phyloP scores from a whole-genome alignment of 1,140 invertebrate species.

The Aphelenchoides besseyi region DNA sequence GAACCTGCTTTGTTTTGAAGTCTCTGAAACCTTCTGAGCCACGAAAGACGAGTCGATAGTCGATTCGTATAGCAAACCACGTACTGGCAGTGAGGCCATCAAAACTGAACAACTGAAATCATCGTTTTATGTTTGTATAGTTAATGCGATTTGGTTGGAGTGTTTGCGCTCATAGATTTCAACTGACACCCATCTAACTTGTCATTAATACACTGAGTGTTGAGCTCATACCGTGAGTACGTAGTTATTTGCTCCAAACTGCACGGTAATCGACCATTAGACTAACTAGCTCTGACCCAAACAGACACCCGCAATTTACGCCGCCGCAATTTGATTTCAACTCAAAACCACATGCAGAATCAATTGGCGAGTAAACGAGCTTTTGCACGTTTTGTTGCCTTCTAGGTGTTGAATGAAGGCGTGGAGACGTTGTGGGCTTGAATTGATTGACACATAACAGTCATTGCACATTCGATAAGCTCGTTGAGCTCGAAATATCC shows the following conservation, averaged over 20 bases:
- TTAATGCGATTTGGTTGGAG: not conserved
- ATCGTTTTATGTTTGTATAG: not conserved
- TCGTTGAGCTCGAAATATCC: too few relatives aligned
- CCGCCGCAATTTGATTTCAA: too few relatives aligned
- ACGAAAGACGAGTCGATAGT: conserved; percentile 37
- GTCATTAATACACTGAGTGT: not conserved
- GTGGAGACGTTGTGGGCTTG: too few relatives aligned
- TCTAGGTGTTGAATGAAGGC: too few relatives aligned
- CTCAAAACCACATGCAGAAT: too few relatives aligned
- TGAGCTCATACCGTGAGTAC: not conserved
- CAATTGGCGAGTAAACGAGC: too few relatives aligned
- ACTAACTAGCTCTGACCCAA: too few relatives aligned
- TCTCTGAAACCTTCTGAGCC: conserved; percentile 16
- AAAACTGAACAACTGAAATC: conserved; percentile 40
- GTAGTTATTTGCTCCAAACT: not conserved
- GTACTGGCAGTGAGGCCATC: conserved; percentile 35
- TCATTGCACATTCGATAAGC: too few relatives aligned
- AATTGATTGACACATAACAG: too few relatives aligned
- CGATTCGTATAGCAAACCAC: conserved; percentile 45
- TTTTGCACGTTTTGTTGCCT: too few relatives aligned
- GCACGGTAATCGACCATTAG: too few relatives aligned
- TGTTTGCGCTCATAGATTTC: not conserved
- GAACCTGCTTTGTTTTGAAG: conserved; percentile 40
- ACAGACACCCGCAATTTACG: too few relatives aligned
- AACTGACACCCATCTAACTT: not conserved